Base-by-base conservation (phyloP, 2,888 invertebrate genomes). In the Coremacera marginata region DNA sequence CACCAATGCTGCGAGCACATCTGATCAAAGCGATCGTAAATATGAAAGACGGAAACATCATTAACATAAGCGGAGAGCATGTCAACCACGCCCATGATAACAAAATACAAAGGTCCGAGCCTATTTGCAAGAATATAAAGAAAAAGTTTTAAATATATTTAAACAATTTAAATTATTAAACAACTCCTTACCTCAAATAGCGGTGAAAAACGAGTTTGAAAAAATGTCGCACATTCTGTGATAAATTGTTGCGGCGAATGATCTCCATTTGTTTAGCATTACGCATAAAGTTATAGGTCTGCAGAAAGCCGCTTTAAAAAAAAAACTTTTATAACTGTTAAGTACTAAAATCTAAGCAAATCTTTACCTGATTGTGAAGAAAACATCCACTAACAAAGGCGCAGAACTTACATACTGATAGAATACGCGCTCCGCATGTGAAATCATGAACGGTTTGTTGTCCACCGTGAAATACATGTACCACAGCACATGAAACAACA, bases 381-480 rank as follows among this genome's bases (percentile, higher is more conserved):
- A 90, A 5, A 88, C 85, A 83, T 90, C 90, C 1, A 90, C 90
- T 19, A 90, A 80, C 3, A 90, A 79, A 0, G 90, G 89, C 1
- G 89, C 89, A 14, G 89, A 89, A 31, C 89, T 88, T 1, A 89
- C 86, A 70, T 89, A 89, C 77, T 89, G 89, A 57, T 87, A 89
- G 78, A 88, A 87, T 0, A 85, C 79, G 79, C 87, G 85, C 77
- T 90, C 90, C 0, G 86, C 88, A 77, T 88, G 87, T 2, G 88
- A 85, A 22, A 90, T 83, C 27, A 90, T 78, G 52, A 88, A 87
- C 0, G 88, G 85, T 80, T 88, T 88, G 78, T 90, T 90, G 79
- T 88, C 86, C 0, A 89, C 87, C 0, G 89, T 88, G 11, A 88
- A 90, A 81, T 89, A 89, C 87, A 88, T 89, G 81, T 86, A 90